These are phyloP conservation scores for Morus bassanus DNA, from an alignment of 2,797 vertebrate species.

Conservation along the genomic window DNA sequence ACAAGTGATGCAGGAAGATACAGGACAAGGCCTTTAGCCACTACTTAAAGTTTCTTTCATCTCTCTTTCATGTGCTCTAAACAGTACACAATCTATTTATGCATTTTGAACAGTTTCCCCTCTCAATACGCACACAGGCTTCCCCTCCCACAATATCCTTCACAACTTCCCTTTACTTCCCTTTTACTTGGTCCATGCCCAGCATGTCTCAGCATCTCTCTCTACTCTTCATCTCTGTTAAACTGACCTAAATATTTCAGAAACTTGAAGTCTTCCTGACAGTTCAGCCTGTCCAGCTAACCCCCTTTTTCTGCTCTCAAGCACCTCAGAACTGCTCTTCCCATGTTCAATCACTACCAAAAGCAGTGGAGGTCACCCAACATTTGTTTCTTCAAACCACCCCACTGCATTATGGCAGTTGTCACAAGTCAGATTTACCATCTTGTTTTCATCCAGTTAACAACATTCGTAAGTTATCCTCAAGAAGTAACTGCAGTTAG, in stretches of 20 bases:
- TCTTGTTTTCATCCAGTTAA: neutral
- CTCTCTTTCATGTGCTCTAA: neutral
- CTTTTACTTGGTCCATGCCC: neutral
- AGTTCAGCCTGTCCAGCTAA: neutral
- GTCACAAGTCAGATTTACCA: neutral
- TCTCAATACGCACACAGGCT: neutral
- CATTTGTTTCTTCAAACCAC: neutral
- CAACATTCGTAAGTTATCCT: neutral
- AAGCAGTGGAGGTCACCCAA: neutral
- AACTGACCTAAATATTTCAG: neutral
- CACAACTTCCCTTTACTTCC: neutral
- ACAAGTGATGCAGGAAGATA: neutral
- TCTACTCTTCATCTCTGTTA: neutral
- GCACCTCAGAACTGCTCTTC: neutral
- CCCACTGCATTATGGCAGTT: neutral
- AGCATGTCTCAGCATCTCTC: neutral
- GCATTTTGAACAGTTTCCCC: neutral
- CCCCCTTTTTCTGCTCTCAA: neutral
- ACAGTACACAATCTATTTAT: neutral
- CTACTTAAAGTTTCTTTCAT: neutral
- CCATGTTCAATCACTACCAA: neutral
- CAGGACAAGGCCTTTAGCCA: neutral
- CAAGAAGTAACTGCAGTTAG: neutral
- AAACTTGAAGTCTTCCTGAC: neutral
- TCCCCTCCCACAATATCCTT: neutral